Evolutionary conservation across 2,888 invertebrate species (phyloP).

Genomic region (Saturnia pavonia): DNA sequence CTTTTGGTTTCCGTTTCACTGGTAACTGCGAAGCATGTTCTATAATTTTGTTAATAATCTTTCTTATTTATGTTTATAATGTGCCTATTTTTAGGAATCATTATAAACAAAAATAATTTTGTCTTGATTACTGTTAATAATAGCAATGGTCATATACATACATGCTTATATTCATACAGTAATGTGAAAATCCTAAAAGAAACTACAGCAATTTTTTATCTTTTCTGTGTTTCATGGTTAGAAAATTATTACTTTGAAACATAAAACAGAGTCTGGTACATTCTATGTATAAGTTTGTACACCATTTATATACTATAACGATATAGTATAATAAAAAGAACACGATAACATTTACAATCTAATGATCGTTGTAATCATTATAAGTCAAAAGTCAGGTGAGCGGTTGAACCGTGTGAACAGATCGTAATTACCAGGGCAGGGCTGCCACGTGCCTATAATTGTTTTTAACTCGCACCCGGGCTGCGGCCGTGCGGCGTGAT

Average conservation of each 20-base stretch:
- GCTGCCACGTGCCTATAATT: slow-evolving; percentile 69
- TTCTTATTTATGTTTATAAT: background rate
- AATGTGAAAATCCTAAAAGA: too few species aligned
- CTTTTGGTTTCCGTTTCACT: slow-evolving; percentile 1
- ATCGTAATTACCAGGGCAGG: slow-evolving; percentile 50
- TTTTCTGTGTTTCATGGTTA: too few species aligned
- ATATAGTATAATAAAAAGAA: background rate
- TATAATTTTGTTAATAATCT: background rate
- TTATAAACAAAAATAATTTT: too few species aligned
- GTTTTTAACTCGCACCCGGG: slow-evolving; percentile 47
- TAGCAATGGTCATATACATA: too few species aligned
- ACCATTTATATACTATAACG: background rate
- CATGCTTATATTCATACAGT: too few species aligned
- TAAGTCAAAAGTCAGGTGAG: slow-evolving; percentile 44
- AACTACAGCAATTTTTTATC: too few species aligned
- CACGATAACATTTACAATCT: background rate
- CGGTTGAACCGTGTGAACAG: slow-evolving; percentile 48
- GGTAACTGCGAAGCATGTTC: background rate
- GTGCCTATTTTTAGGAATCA: background rate
- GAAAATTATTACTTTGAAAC: too few species aligned
- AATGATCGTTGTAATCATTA: slow-evolving; percentile 10
- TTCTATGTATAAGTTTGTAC: background rate
- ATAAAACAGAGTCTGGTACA: background rate
- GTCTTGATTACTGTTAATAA: too few species aligned
- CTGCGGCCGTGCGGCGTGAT: slow-evolving; percentile 15